These are phyloP conservation scores for Flexamia atlantica DNA, from an alignment of 2,888 invertebrate genomes.

Conservation along the genomic window DNA sequence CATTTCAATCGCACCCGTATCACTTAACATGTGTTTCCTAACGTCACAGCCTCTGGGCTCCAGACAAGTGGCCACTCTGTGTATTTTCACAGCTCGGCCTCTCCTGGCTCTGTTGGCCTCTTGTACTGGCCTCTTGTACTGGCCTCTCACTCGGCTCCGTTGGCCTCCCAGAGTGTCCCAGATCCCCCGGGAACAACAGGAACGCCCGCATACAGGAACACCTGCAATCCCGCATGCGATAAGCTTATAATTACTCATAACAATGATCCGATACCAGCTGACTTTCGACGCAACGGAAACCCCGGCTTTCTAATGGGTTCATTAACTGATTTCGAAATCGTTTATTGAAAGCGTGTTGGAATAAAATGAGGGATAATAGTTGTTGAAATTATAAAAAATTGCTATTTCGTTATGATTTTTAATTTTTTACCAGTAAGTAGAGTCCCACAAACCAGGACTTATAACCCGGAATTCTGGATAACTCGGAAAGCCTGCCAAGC, in stretches of 20 bases:
- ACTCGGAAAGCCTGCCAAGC: too few relatives aligned
- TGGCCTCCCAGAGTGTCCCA: neutral
- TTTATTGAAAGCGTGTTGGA: slow-evolving; percentile 8
- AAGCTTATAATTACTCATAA: slow-evolving; percentile 47
- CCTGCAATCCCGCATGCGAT: slow-evolving; percentile 51
- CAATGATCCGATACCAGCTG: slow-evolving; percentile 35
- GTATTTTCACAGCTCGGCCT: too few relatives aligned
- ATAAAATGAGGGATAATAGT: too few relatives aligned
- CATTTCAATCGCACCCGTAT: too few relatives aligned
- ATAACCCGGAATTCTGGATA: too few relatives aligned
- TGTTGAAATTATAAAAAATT: too few relatives aligned
- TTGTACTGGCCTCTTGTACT: neutral
- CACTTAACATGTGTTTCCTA: neutral
- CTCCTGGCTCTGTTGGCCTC: too few relatives aligned
- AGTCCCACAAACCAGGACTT: too few relatives aligned
- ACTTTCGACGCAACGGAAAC: slow-evolving; percentile 49
- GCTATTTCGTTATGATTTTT: too few relatives aligned
- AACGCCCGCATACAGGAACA: slow-evolving; percentile 37
- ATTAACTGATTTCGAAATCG: slow-evolving; percentile 45
- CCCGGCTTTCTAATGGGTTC: slow-evolving; percentile 46
- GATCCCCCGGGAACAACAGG: slow-evolving; percentile 28
- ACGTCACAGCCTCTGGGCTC: too few relatives aligned
- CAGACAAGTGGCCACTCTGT: neutral
- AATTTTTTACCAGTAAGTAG: too few relatives aligned
- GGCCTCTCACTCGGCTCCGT: neutral